A percentile compares a stretch with the other conserved stretches of the same genome.
Conservation (phyloP, 2,888 invertebrate genomes). For the Xanthia icteritia region DNA sequence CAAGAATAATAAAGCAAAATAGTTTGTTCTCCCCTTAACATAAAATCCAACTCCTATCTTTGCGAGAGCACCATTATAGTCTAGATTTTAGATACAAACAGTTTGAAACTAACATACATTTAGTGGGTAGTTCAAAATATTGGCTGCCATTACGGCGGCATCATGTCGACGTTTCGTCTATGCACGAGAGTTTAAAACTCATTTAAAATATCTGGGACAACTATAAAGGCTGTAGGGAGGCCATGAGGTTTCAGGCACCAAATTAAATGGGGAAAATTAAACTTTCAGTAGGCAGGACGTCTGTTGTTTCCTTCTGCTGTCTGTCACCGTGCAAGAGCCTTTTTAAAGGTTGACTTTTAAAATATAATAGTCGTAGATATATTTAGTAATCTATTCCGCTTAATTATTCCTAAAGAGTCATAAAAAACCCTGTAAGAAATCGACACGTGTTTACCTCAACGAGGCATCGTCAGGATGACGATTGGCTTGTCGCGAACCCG, state of each 20-base stretch:
- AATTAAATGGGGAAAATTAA: neutral
- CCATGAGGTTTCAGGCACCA: constrained; percentile 18
- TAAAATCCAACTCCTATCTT: neutral
- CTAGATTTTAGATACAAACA: constrained; percentile 10
- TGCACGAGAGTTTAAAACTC: constrained; percentile 56
- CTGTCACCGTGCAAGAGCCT: too few relatives aligned
- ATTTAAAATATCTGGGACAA: constrained; percentile 61
- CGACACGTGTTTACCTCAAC: too few relatives aligned
- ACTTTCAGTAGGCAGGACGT: too few relatives aligned
- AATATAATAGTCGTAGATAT: too few relatives aligned
- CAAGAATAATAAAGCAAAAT: neutral
- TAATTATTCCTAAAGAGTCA: too few relatives aligned
- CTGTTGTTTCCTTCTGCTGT: too few relatives aligned
- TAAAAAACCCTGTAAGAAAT: too few relatives aligned
- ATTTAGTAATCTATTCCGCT: too few relatives aligned
- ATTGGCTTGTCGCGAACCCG: too few relatives aligned
- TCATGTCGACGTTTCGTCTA: constrained; percentile 35
- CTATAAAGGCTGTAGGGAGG: constrained; percentile 39
- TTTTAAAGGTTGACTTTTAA: too few relatives aligned
- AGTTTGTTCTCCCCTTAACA: neutral
- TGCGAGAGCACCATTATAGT: neutral
- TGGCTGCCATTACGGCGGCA: constrained; percentile 13
- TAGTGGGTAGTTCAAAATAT: constrained; percentile 38
- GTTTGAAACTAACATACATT: constrained; percentile 29
- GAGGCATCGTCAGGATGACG: too few relatives aligned